Evolutionary conservation across 2,113 vertebrate species (phyloP).

Genomic region (Nerophis ophidion): DNA sequence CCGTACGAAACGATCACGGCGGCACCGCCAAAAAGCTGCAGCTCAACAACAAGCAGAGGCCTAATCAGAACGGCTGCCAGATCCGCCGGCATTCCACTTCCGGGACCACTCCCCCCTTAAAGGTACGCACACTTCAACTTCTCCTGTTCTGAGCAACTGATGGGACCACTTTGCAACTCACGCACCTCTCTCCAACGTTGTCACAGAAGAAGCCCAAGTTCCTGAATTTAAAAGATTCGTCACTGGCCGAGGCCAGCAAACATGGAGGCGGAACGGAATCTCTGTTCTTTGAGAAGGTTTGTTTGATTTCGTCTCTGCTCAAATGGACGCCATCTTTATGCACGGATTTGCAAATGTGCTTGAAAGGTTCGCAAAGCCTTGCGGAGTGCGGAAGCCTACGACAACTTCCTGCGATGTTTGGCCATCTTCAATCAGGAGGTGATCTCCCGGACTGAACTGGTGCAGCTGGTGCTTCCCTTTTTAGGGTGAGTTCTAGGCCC

Average conservation of each 20-base stretch:
- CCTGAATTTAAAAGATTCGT: conserved; percentile 83
- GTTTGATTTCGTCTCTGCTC: background rate
- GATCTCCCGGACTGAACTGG: conserved; percentile 90
- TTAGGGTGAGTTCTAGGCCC: conserved; percentile 77
- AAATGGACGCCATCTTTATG: background rate
- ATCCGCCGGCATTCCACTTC: conserved; percentile 84
- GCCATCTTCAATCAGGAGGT: conserved; percentile 99
- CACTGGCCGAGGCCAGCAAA: conserved; percentile 82
- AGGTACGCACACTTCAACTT: conserved; percentile 55
- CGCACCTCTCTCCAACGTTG: conserved; percentile 3
- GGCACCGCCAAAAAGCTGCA: conserved; percentile 94
- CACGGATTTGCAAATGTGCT: background rate
- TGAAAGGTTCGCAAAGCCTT: conserved; percentile 91
- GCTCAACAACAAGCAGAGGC: conserved; percentile 94
- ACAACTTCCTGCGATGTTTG: conserved; percentile 96
- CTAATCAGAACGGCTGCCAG: conserved; percentile 94
- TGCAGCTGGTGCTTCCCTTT: conserved; percentile 93
- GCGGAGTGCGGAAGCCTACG: conserved; percentile 88
- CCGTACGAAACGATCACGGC: conserved; percentile 93
- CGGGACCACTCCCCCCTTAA: conserved; percentile 81
- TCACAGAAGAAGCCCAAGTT: conserved; percentile 94
- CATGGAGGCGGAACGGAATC: conserved; percentile 91
- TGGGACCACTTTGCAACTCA: conserved; percentile 2
- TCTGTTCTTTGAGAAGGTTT: conserved; percentile 97
- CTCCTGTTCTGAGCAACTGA: background rate